Percentiles rank a stretch among this genome's conserved stretches.
phyloP scores from a whole-genome alignment of 2,888 invertebrate genomes.

The Rotaria socialis region DNA sequence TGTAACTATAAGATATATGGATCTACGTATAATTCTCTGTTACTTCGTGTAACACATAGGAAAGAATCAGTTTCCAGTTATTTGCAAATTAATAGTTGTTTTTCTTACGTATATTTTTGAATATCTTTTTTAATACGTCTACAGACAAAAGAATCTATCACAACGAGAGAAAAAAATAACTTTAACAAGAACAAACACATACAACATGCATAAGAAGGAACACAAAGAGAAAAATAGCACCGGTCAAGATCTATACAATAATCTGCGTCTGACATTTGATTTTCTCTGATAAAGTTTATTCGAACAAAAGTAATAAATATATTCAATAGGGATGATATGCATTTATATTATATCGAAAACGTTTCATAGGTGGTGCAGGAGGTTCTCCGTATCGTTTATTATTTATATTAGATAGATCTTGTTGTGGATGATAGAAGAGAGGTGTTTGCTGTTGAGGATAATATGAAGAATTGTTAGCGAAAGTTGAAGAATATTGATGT shows the following conservation, averaged over 20 bases:
- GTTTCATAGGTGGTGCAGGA: background rate
- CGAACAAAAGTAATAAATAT: background rate
- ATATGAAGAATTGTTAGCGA: background rate
- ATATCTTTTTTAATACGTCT: background rate
- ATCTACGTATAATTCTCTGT: too few species aligned
- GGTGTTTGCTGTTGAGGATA: background rate
- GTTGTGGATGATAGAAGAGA: background rate
- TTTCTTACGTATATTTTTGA: background rate
- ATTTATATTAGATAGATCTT: background rate
- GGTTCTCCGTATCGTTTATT: background rate
- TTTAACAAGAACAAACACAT: background rate
- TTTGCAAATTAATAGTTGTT: background rate
- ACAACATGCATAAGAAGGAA: slow-evolving; percentile 5
- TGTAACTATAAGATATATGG: too few species aligned
- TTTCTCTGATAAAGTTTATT: background rate
- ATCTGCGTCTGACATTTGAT: background rate
- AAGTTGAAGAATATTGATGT: background rate
- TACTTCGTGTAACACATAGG: too few species aligned
- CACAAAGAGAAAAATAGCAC: background rate
- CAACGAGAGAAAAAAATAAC: background rate
- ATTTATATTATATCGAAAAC: background rate
- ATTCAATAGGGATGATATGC: background rate
- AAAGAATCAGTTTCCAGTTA: too few species aligned
- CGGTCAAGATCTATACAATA: background rate
- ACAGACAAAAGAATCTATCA: background rate